Percentiles rank a stretch among this genome's conserved stretches.
Evolutionary conservation across 2,113 vertebrate genomes (phyloP).

Genomic region (Aramus guarauna): DNA sequence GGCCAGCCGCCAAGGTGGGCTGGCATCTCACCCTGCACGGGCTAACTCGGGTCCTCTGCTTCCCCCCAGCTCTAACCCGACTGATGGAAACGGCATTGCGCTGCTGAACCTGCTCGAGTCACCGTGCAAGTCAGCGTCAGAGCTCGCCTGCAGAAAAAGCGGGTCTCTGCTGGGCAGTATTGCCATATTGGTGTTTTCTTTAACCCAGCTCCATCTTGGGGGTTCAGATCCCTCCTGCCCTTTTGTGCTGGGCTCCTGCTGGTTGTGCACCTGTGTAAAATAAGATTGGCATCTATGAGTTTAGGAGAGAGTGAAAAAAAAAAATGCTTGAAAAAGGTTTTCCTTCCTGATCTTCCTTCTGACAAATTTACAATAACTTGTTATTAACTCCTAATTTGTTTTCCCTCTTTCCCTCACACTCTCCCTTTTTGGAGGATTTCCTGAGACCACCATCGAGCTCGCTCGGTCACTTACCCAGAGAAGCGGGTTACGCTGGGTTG

Average conservation of each 20-base stretch:
- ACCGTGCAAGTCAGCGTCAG: neutral
- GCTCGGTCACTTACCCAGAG: accelerated
- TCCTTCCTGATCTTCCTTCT: neutral
- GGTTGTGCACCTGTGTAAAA: neutral
- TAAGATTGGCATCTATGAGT: neutral
- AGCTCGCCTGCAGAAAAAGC: neutral
- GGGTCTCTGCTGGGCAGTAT: neutral
- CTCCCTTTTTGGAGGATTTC: neutral
- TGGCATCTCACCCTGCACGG: neutral
- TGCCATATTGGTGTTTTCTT: neutral
- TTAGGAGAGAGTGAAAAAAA: neutral
- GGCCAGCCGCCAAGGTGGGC: neutral
- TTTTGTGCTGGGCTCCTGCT: neutral
- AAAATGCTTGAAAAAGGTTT: neutral
- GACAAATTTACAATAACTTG: neutral
- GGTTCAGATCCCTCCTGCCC: neutral
- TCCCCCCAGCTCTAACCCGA: neutral
- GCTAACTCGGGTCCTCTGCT: neutral
- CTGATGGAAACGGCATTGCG: accelerated
- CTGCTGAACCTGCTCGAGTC: too few species aligned
- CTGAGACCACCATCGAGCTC: neutral
- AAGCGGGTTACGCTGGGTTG: accelerated
- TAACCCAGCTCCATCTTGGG: too few species aligned
- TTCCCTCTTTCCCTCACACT: neutral
- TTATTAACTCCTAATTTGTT: too few species aligned